A percentile compares a stretch with the other conserved stretches of the same genome.
Conservation (phyloP, 92 coral and sea anemone genomes). For the Galaxea fascicularis region DNA sequence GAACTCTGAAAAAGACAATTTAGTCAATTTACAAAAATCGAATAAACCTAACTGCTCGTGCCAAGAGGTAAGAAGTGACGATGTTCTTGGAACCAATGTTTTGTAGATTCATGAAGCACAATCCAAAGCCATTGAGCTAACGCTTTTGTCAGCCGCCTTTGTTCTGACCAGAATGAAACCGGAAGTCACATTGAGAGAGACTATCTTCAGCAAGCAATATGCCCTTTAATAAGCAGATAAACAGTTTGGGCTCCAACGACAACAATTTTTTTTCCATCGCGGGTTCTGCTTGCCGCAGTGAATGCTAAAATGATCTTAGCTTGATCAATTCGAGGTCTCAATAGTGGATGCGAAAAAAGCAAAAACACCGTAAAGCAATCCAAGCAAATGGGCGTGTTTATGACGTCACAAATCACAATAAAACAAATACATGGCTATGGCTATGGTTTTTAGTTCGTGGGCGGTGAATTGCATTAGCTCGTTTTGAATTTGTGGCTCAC, state of each 20-base stretch:
- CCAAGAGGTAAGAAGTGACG: conserved; percentile 52
- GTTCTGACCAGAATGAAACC: conserved; percentile 82
- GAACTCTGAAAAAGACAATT: not conserved
- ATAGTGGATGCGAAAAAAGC: not conserved
- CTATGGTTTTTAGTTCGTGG: conserved; percentile 52
- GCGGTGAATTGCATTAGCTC: conserved; percentile 49
- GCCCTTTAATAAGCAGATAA: conserved; percentile 67
- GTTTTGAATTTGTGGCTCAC: conserved; percentile 31
- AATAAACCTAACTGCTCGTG: not conserved
- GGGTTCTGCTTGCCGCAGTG: not conserved
- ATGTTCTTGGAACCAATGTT: conserved; percentile 54
- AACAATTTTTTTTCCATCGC: not conserved
- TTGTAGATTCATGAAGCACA: conserved; percentile 76
- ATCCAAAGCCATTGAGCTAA: conserved; percentile 76
- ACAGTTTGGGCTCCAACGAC: conserved; percentile 6
- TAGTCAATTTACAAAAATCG: not conserved
- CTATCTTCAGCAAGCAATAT: conserved; percentile 74
- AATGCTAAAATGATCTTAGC: not conserved
- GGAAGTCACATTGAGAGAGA: conserved; percentile 84
- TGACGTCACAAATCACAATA: conserved; percentile 82
- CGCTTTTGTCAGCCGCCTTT: conserved; percentile 82
- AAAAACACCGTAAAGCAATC: conserved; percentile 13
- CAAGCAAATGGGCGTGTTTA: conserved; percentile 63
- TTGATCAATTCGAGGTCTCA: not conserved
- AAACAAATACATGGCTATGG: conserved; percentile 33